These are phyloP conservation scores for Cyanocitta stelleri DNA, from an alignment of 2,113 vertebrate species.

Conservation along the genomic window DNA sequence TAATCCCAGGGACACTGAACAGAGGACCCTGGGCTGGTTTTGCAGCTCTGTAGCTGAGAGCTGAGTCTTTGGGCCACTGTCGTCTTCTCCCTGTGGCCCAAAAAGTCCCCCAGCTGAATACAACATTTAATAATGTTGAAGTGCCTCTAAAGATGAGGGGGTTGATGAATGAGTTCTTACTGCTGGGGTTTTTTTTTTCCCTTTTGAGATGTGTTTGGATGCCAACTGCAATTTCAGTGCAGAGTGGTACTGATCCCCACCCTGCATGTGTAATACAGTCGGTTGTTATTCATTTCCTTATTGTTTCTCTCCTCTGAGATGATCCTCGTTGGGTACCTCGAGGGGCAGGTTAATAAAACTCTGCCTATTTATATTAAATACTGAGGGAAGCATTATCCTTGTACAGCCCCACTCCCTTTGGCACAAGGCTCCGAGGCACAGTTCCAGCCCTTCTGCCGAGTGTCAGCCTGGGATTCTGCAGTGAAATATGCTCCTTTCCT, in stretches of 20 bases:
- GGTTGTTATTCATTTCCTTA: slow-evolving; percentile 10
- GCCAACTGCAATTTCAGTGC: neutral
- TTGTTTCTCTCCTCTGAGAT: neutral
- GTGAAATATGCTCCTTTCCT: neutral
- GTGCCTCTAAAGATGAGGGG: neutral
- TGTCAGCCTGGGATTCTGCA: neutral
- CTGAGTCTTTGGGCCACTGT: neutral
- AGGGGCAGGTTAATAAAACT: slow-evolving; percentile 15
- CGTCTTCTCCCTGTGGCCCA: neutral
- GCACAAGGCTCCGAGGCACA: neutral
- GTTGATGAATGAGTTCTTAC: neutral
- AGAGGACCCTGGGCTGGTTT: neutral
- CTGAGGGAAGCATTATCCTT: neutral
- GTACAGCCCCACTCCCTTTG: neutral
- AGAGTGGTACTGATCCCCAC: slow-evolving; percentile 30
- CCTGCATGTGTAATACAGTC: neutral
- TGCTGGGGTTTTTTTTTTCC: neutral
- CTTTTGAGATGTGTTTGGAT: neutral
- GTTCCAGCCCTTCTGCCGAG: neutral
- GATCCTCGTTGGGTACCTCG: neutral
- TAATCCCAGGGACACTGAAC: neutral
- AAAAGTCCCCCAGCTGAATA: neutral
- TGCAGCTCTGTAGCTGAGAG: neutral
- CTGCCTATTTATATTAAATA: neutral
- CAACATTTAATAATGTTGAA: neutral